Evolutionary conservation across 2,797 vertebrate genomes (phyloP), one percentile per base, ranked within the genome.

Genomic region (Xerus rutilus): DNA sequence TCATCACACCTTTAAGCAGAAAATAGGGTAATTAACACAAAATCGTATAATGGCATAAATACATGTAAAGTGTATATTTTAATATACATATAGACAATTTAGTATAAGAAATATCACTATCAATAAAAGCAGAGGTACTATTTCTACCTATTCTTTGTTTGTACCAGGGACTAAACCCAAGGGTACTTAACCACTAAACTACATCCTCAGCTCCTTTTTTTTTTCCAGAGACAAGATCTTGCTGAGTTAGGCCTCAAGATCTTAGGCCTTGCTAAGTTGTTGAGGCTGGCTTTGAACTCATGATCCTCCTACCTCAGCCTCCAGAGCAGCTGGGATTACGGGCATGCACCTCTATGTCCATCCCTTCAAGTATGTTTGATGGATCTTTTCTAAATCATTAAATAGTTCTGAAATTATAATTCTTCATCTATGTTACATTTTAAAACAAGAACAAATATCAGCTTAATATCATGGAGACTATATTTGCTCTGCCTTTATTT

Each of bases 401-500:
- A 74, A 47, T 62, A 72, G 43, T 32, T 30, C 20, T 94, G n/a
- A 70, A 47, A 65, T 57, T 45, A 62, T 35, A 54, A 83, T 57
- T 57, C 23, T 77, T 69, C 28, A 72, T 73, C 30, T 35, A 30
- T 57, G 45, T 70, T 79, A 52, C 3, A 20, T 88, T 93, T 96
- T 73, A 69, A 59, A 92, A 83, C 2, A 78, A 94, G 45, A 86
- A 78, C 23, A 87, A 76, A 28, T 3, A 72, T 79, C 64, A 64
- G 30, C 69, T 91, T 86, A 54, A 54, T 18, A 69, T 86, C 32
- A 49, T 32, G 62, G 18, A 91, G 52, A 62, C 18, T 32, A 74
- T 57, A 49, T 43, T 70, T 67, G 17, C 43, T 30, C 86, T 89
- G n/a, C 7, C 20, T 88, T 91, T 86, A 90, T 89, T 86, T 91